Evolutionary conservation across 2,113 vertebrate species (phyloP).

Genomic region (Urocynchramus pylzowi): DNA sequence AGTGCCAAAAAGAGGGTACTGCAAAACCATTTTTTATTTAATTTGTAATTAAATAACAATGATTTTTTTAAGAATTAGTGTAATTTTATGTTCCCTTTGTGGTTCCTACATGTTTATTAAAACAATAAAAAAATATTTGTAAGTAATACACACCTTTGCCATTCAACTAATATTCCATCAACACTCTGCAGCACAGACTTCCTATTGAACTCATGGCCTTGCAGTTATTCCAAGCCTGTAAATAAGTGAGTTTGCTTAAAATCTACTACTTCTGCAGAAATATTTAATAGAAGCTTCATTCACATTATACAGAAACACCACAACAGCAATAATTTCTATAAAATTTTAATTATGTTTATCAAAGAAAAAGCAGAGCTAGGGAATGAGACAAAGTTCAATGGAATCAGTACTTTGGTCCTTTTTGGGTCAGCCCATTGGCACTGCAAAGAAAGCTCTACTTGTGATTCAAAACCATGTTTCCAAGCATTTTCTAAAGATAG

Average conservation of each 20-base stretch:
- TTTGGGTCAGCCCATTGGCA: background rate
- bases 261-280: background rate
- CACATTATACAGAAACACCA: background rate
- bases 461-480: background rate
- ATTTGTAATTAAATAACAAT: background rate
- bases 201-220: background rate
- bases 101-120: background rate
- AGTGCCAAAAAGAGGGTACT: background rate
- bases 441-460: background rate
- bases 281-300: background rate
- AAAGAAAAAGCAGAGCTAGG: background rate
- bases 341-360: background rate
- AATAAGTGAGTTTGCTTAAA: background rate
- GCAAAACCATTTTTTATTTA: background rate
- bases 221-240: background rate
- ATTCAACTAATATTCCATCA: background rate
- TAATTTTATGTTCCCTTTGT: background rate
- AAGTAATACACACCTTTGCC: background rate
- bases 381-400: accelerated
- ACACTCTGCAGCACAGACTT: background rate
- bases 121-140: background rate
- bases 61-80: background rate
- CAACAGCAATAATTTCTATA: background rate
- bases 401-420: background rate
- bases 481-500: background rate